Evolutionary conservation across 2,888 invertebrate species (phyloP).

Genomic region (Morinoia aosen): DNA sequence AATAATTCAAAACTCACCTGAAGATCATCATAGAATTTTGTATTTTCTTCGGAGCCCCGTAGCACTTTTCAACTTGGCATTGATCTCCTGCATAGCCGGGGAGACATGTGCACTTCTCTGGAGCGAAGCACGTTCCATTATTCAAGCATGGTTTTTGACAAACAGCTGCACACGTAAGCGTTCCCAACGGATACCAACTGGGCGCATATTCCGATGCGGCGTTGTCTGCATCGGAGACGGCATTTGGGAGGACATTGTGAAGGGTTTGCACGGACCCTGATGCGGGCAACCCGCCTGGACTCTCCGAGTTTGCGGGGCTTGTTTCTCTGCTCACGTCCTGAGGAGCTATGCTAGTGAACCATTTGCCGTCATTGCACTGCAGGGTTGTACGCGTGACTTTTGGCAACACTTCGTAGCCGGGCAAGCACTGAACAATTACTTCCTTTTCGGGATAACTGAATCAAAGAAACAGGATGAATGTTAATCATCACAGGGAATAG

Average conservation of each 20-base stretch:
- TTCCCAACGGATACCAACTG: constrained; percentile 13
- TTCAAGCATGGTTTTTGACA: constrained; percentile 86
- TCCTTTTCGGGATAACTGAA: constrained; percentile 19
- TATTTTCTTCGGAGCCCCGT: constrained; percentile 25
- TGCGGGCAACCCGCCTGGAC: neutral
- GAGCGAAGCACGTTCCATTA: constrained; percentile 84
- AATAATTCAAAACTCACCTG: constrained; percentile 49
- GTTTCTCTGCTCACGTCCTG: neutral
- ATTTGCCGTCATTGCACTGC: constrained; percentile 40
- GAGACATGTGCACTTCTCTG: constrained; percentile 84
- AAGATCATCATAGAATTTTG: constrained; percentile 37
- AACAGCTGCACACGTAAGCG: constrained; percentile 73
- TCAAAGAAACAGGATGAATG: neutral
- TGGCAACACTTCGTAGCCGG: neutral
- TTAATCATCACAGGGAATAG: no score
- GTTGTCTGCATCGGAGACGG: neutral
- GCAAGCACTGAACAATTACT: constrained; percentile 34
- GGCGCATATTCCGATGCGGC: neutral
- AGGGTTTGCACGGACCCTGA: neutral
- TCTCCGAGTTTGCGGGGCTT: neutral
- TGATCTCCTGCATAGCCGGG: constrained; percentile 84
- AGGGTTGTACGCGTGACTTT: neutral
- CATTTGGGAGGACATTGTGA: neutral
- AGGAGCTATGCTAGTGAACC: constrained; percentile 25
- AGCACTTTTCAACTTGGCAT: constrained; percentile 76